Evolutionary conservation across 2,113 vertebrate species (phyloP).

Genomic region (Hemichromis elongatus): DNA sequence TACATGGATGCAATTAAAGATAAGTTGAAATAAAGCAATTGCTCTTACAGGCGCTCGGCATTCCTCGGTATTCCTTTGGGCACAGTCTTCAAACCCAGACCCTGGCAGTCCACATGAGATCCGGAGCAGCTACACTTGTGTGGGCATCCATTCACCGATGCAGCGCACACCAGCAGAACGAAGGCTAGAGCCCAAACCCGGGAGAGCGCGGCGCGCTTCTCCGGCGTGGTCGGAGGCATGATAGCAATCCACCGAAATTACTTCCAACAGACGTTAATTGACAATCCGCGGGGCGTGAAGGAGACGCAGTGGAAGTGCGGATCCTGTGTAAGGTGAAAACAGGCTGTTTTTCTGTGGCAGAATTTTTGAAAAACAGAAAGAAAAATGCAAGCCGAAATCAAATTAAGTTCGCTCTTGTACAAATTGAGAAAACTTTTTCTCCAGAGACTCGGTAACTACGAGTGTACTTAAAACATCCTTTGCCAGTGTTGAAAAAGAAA

Average conservation of each 20-base stretch:
- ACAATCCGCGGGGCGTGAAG: slow-evolving; percentile 10
- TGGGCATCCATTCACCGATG: slow-evolving; percentile 83
- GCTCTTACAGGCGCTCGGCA: slow-evolving; percentile 91
- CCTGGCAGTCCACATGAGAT: slow-evolving; percentile 95
- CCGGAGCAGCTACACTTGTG: slow-evolving; percentile 96
- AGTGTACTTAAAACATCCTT: slow-evolving; percentile 10
- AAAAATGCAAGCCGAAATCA: neutral
- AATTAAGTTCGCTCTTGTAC: neutral
- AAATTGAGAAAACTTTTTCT: slow-evolving; percentile 57
- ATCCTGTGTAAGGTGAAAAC: slow-evolving; percentile 2
- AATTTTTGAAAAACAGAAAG: neutral
- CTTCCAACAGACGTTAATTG: neutral
- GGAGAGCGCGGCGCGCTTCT: slow-evolving; percentile 63
- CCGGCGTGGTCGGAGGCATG: slow-evolving; percentile 71
- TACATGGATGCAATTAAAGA: neutral
- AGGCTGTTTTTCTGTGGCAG: neutral
- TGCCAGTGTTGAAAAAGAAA: slow-evolving; percentile 3
- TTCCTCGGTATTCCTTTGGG: slow-evolving; percentile 92
- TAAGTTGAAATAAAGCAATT: neutral
- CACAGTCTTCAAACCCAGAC: slow-evolving; percentile 84
- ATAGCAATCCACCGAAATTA: slow-evolving; percentile 43
- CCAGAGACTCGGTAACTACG: neutral
- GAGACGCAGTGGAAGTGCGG: neutral
- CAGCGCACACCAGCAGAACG: slow-evolving; percentile 69
- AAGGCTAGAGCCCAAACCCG: slow-evolving; percentile 68